A percentile compares a stretch with the other conserved stretches of the same genome.
phyloP scores from a whole-genome alignment of 2,113 vertebrate species.

The Merops nubicus region DNA sequence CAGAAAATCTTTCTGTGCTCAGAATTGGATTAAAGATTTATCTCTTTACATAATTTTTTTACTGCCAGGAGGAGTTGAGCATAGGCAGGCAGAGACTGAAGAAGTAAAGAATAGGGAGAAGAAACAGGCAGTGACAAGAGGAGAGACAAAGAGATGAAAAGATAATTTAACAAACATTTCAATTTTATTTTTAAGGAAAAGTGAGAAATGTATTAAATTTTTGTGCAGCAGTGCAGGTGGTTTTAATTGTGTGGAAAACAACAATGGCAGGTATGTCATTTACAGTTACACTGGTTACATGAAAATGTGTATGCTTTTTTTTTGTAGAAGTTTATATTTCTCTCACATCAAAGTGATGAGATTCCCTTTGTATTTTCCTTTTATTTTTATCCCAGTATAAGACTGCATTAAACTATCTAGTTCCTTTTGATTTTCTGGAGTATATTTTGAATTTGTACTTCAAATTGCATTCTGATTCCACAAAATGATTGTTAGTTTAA shows the following conservation, averaged over 20 bases:
- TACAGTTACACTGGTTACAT: neutral
- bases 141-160: neutral
- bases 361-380: conserved; percentile 39
- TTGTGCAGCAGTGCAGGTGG: neutral
- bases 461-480: neutral
- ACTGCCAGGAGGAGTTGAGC: neutral
- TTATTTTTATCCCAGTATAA: conserved; percentile 20
- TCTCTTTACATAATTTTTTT: neutral
- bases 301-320: neutral
- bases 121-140: neutral
- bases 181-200: neutral
- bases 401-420: neutral
- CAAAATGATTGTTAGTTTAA: neutral
- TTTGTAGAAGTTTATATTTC: neutral
- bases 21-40: conserved; percentile 5
- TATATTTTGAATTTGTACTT: neutral
- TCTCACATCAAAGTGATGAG: neutral
- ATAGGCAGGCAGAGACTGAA: neutral
- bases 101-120: neutral
- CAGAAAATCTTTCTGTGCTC: neutral
- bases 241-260: neutral
- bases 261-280: neutral
- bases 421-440: conserved; percentile 21
- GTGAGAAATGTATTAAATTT: neutral
- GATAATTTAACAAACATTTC: neutral